These are phyloP conservation scores for Scomber scombrus DNA, from an alignment of 2,113 vertebrate genomes.

Conservation along the genomic window DNA sequence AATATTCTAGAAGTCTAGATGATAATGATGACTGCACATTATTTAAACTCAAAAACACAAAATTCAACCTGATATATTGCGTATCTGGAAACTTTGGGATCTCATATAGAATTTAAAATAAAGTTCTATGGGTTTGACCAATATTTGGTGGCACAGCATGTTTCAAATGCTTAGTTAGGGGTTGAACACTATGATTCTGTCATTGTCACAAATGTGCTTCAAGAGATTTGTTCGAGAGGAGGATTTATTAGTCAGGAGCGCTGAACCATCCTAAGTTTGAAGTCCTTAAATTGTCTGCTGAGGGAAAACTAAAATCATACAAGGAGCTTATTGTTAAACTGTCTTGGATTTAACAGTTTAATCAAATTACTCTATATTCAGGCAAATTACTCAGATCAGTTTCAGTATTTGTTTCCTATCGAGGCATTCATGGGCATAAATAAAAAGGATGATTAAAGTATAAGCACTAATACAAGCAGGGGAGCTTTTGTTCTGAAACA, in stretches of 20 bases:
- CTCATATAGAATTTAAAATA: constrained; percentile 27
- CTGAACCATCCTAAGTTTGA: neutral
- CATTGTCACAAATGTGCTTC: neutral
- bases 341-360: neutral
- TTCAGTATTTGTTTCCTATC: neutral
- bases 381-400: neutral
- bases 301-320: neutral
- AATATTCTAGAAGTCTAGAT: neutral
- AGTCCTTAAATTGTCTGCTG: neutral
- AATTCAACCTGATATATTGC: too few species aligned
- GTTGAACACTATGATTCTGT: neutral
- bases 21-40: neutral
- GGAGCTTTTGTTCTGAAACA: neutral
- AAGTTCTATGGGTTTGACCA: constrained; percentile 43
- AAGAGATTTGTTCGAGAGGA: neutral
- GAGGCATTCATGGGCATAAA: neutral
- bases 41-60: too few species aligned
- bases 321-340: neutral
- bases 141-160: constrained; percentile 52
- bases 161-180: constrained; percentile 10
- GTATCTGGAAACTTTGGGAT: neutral
- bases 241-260: neutral
- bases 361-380: neutral
- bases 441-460: neutral
- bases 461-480: neutral